phyloP scores from a whole-genome alignment of 2,113 vertebrate species.

The Eudyptes chrysolophus region DNA sequence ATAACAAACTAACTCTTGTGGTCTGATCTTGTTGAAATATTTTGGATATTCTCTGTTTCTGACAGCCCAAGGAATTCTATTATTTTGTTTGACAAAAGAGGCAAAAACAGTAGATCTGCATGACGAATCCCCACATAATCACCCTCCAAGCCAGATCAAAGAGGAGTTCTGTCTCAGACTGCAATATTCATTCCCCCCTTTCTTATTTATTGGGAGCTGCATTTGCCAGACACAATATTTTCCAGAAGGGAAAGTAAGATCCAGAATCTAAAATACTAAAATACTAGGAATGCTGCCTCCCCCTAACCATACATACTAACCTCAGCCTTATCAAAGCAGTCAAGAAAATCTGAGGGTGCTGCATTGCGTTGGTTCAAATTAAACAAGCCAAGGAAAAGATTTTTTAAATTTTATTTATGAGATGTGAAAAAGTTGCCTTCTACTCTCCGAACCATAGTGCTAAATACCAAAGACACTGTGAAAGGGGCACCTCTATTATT shows the following conservation, averaged over 20 bases:
- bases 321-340: slow-evolving; percentile 22
- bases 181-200: neutral
- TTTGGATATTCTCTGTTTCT: neutral
- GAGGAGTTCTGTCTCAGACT: slow-evolving; percentile 50
- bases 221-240: slow-evolving; percentile 26
- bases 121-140: neutral
- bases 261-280: neutral
- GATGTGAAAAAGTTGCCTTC: slow-evolving; percentile 51
- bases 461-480: slow-evolving; percentile 50
- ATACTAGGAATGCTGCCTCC: neutral
- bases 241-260: neutral
- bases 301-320: neutral
- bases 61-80: slow-evolving; percentile 17
- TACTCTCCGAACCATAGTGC: slow-evolving; percentile 37
- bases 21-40: slow-evolving; percentile 25
- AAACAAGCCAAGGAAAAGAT: slow-evolving; percentile 1
- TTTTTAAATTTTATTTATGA: slow-evolving; percentile 36
- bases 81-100: slow-evolving; percentile 8
- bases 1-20: neutral
- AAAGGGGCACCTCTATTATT: slow-evolving; percentile 28
- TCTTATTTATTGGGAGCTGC: slow-evolving; percentile 35
- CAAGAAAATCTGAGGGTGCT: neutral
- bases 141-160: neutral
- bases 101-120: neutral
- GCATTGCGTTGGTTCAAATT: neutral